A percentile compares a stretch with the other conserved stretches of the same genome.
Conservation (phyloP, 1,140 invertebrate species). For the Babylonia areolata region DNA sequence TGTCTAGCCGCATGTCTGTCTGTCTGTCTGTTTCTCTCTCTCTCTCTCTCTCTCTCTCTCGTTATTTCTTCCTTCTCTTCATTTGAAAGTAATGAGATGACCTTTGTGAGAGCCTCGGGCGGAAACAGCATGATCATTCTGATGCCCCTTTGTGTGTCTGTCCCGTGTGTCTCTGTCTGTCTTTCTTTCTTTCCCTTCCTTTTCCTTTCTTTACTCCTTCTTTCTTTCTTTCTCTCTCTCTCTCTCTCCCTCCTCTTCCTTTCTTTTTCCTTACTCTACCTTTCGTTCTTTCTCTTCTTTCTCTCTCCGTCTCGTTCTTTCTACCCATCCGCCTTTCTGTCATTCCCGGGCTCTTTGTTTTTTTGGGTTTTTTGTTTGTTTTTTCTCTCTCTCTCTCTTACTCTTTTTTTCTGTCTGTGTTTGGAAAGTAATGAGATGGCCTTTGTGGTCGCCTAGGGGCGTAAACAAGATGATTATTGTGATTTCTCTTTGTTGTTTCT, state of each 20-base stretch:
- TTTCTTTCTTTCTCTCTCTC: background rate
- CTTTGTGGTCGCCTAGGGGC: too few relatives aligned
- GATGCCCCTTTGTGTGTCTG: background rate
- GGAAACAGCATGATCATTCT: too few relatives aligned
- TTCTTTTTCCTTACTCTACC: background rate
- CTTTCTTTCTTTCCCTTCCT: background rate
- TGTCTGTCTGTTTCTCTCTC: background rate
- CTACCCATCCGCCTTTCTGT: background rate
- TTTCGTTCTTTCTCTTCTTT: background rate
- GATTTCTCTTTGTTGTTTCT: too few relatives aligned
- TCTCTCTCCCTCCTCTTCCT: background rate
- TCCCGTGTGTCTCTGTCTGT: background rate
- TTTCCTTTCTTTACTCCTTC: background rate
- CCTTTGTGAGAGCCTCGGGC: too few relatives aligned
- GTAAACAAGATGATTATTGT: too few relatives aligned
- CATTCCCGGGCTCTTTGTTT: too few relatives aligned
- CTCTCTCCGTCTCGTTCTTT: background rate
- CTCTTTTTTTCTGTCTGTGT: background rate
- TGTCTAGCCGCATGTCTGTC: background rate
- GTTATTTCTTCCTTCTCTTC: too few relatives aligned
- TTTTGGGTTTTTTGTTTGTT: background rate
- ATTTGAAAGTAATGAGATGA: too few relatives aligned
- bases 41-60: conserved; percentile 7
- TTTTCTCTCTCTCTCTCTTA: background rate
- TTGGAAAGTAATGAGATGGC: too few relatives aligned